Base-by-base conservation (phyloP, 2,797 vertebrate genomes). In the Crax fasciolata region DNA sequence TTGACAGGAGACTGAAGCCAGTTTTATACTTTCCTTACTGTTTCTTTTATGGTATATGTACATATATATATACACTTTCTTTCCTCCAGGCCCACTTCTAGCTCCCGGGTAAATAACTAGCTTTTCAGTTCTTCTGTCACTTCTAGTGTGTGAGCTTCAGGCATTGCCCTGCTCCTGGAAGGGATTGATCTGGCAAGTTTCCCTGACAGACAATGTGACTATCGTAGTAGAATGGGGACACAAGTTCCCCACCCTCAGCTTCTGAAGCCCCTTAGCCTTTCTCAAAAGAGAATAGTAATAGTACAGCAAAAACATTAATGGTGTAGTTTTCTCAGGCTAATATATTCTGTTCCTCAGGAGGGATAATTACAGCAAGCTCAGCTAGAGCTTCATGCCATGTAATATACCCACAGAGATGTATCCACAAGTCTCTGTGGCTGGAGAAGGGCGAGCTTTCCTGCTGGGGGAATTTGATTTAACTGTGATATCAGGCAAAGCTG, bases 41-140 rank as follows among this genome's bases (percentile, higher is more conserved):
- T 32, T 84, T 38, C 73, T 67, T 32, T 28, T 66, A 14, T 3
- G 2, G 30, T 10, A 1, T 19, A 5, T 3, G 18, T 58, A 39
- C 2, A 0, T 43, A 13, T 55, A 32, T 38, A 41, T 38, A n/a
- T 32, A 15, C 2, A 17, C 3, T 46, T 49, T 9, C 38, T 65
- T 65, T 84, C 39, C 81, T 82, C 35, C 4, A 27, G 81, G 70
- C 74, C 7, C 46, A 15, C 23, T 87, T 51, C 41, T 62, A 65
- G 77, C 88, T 90, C 30, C 88, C 82, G 83, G 92, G 92, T 88
- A 82, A 43, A 62, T 63, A 55, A 54, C 13, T 72, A 55, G 43
- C 41, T 84, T 10, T 88, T 81, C 88, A 86, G 88, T 61, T 44
- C 79, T 88, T 77, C 38, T 86, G 76, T 91, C 41, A 1, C 79